Evolutionary conservation across 2,797 vertebrate species (phyloP).

Genomic region (Phaenicophaeus curvirostris): DNA sequence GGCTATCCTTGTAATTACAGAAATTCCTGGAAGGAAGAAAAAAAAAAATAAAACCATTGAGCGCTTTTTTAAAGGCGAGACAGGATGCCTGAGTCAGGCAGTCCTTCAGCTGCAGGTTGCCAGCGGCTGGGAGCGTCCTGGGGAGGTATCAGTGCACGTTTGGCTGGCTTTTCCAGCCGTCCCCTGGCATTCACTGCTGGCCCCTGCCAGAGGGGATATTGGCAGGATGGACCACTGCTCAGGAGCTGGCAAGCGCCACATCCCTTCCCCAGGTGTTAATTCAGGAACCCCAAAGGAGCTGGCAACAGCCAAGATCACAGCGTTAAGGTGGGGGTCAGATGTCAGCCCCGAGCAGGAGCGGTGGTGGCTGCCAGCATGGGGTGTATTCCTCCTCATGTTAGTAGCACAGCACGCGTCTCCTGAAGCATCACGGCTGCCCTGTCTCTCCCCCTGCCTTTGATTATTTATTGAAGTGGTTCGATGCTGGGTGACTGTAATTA

Average conservation of each 20-base stretch:
- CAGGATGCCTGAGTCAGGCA: neutral
- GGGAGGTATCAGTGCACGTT: neutral
- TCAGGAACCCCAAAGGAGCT: neutral
- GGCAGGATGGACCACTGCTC: neutral
- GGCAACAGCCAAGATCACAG: neutral
- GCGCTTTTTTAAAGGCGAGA: neutral
- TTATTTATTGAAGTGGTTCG: slow-evolving; percentile 50
- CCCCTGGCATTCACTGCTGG: neutral
- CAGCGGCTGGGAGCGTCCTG: neutral
- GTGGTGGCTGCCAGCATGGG: neutral
- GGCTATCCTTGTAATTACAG: slow-evolving; percentile 11
- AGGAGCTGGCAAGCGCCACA: neutral
- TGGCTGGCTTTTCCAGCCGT: neutral
- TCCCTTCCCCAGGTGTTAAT: neutral
- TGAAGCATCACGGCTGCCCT: neutral
- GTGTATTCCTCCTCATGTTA: rapidly evolving
- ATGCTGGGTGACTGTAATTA: slow-evolving; percentile 56
- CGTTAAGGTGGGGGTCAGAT: neutral
- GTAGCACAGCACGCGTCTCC: neutral
- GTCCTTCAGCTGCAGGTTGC: neutral
- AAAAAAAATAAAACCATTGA: neutral
- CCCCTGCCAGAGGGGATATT: neutral
- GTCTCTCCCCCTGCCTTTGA: neutral
- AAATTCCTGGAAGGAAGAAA: slow-evolving; percentile 8
- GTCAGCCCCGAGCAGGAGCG: neutral